phyloP scores from a whole-genome alignment of 2,113 vertebrate species.

The Menura novaehollandiae region DNA sequence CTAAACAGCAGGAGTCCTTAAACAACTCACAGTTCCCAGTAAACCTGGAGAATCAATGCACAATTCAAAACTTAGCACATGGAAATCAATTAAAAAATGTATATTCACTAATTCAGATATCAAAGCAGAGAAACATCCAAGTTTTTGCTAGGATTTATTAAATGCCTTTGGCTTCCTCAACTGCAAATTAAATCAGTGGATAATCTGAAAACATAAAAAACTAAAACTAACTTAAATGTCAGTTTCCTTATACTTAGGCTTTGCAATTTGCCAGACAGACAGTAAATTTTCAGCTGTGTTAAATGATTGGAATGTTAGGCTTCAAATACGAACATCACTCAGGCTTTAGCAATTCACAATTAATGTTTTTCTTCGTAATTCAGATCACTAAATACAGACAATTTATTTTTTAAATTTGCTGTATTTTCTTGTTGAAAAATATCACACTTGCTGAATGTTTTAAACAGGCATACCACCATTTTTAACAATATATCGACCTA shows the following conservation, averaged over 20 bases:
- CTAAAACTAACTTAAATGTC: neutral
- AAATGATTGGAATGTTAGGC: neutral
- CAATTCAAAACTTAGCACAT: neutral
- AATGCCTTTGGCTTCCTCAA: neutral
- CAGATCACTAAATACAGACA: neutral
- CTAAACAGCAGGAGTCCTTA: neutral
- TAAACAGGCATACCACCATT: neutral
- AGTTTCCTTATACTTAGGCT: neutral
- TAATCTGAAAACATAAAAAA: neutral
- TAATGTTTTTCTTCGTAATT: neutral
- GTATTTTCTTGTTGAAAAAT: neutral
- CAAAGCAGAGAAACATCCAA: neutral
- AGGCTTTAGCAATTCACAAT: neutral
- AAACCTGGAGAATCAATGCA: neutral
- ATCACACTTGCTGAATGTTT: neutral
- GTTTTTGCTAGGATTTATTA: neutral
- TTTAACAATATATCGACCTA: neutral
- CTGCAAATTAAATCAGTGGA: neutral
- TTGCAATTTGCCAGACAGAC: neutral
- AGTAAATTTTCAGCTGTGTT: neutral
- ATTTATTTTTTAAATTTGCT: neutral
- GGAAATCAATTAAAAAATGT: neutral
- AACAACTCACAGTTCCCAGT: neutral
- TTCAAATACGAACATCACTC: neutral
- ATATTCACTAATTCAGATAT: neutral